Evolutionary conservation across 1,140 invertebrate genomes (phyloP).

Genomic region (Zophobas morio): DNA sequence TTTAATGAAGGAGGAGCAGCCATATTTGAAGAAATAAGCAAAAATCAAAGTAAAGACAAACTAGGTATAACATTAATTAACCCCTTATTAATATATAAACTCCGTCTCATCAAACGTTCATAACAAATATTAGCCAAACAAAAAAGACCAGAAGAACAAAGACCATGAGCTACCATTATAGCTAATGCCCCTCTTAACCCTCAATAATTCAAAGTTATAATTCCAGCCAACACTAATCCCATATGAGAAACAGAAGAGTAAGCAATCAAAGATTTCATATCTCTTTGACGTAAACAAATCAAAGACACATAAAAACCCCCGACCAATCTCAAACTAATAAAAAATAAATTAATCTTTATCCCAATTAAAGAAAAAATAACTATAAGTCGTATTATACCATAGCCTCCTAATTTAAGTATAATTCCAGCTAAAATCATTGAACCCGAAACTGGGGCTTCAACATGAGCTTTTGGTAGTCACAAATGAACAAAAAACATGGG

Average conservation of each 20-base stretch:
- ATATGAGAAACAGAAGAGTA: too few relatives aligned
- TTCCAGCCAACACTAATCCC: constrained; percentile 70
- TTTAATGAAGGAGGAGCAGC: too few relatives aligned
- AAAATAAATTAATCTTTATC: too few relatives aligned
- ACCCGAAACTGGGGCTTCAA: constrained; percentile 78
- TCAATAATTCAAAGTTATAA: constrained; percentile 68
- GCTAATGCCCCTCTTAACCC: constrained; percentile 69
- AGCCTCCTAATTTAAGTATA: constrained; percentile 79
- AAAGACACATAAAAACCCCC: too few relatives aligned
- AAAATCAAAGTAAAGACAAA: constrained; percentile 74
- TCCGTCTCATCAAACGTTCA: constrained; percentile 70
- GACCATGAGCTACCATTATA: constrained; percentile 77
- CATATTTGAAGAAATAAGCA: constrained; percentile 72
- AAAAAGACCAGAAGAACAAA: constrained; percentile 80
- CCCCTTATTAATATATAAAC: constrained; percentile 69
- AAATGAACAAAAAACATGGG: constrained; percentile 80
- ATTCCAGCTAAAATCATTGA: constrained; percentile 81
- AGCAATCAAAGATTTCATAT: too few relatives aligned
- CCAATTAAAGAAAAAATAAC: too few relatives aligned
- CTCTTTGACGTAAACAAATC: too few relatives aligned
- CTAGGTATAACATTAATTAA: constrained; percentile 69
- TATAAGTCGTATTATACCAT: too few relatives aligned
- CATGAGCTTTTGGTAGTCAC: constrained; percentile 82
- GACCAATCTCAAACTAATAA: too few relatives aligned
- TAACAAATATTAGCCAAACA: constrained; percentile 77